Percentiles rank a stretch among this genome's conserved stretches.
Conservation (phyloP, 2,888 invertebrate species). For the Euplagia quadripunctaria region DNA sequence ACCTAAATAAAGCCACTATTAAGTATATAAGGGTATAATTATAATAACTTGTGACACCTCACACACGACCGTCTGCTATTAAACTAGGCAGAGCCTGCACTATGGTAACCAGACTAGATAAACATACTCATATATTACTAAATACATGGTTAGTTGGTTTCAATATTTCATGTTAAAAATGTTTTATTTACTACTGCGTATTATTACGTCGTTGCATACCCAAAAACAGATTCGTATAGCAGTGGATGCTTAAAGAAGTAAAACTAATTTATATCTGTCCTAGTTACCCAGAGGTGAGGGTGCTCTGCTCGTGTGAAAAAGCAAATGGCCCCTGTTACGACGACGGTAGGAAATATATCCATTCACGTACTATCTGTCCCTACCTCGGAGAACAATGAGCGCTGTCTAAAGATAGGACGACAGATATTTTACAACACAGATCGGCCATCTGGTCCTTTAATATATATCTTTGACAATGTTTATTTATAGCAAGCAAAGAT, state of each 20-base stretch:
- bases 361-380: constrained; percentile 59
- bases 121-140: too few relatives aligned
- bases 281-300: constrained; percentile 55
- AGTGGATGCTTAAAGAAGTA: constrained; percentile 39
- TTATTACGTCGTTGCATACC: background rate
- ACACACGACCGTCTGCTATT: too few relatives aligned
- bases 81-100: too few relatives aligned
- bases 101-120: too few relatives aligned
- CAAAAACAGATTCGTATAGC: constrained; percentile 19
- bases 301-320: constrained; percentile 60
- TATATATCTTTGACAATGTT: constrained; percentile 15
- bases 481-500: background rate
- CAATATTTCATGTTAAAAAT: background rate
- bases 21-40: background rate
- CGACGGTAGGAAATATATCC: constrained; percentile 60
- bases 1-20: too few relatives aligned
- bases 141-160: too few relatives aligned
- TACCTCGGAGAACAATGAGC: constrained; percentile 60
- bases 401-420: constrained; percentile 44
- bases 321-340: constrained; percentile 53
- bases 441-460: constrained; percentile 21
- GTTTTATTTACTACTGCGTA: background rate
- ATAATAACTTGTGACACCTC: too few relatives aligned
- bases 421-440: constrained; percentile 40
- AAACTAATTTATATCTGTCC: constrained; percentile 63